Base-by-base conservation (phyloP, 2,888 invertebrate species). In the Plemyria rubiginata region DNA sequence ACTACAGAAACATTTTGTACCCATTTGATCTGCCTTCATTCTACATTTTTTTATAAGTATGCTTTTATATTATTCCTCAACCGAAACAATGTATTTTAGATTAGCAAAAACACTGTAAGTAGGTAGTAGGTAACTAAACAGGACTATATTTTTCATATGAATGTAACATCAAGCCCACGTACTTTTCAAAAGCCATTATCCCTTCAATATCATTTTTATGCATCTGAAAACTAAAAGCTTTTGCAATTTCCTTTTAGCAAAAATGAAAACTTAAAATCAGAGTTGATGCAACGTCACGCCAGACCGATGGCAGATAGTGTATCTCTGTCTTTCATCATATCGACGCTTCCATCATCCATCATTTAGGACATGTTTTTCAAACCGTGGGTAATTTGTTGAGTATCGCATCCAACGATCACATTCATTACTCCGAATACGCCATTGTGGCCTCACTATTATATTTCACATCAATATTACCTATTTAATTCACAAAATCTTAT, bases 341-440 rank as follows among this genome's bases (percentile, higher is more conserved):
- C 83, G 74, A 76, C 73, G 82, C 80, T 84, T 84, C 82, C 82
- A 82, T 78, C 88, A 90, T 92, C 90, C 86, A 91, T 92, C 90
- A 92, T 88, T 74, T 80, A 78, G 79, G 89, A 90, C 90, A 85
- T 90, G 90, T 90, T 90, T 89, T 85, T 81, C 84, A 83, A 86
- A 81, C 82, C 82, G 82, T 86, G 46, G 41, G 41, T 57, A n/a
- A 85, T 88, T 87, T 88, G 88, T 86, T 80, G 86, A 86, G 84
- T 86, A 89, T 88, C 87, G 78, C 74, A 81, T 75, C 82, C 85
- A 86, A 78, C 80, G 85, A 90, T 88, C 86, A 76, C 80, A 85
- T 85, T 88, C 84, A 87, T 88, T 87, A 87, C 84, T 84, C 76
- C 82, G 84, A 87, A 86, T 87, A 86, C 79, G 71, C 41, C 50